Conservation (phyloP, 2,113 vertebrate genomes). For the Pedetes capensis region DNA sequence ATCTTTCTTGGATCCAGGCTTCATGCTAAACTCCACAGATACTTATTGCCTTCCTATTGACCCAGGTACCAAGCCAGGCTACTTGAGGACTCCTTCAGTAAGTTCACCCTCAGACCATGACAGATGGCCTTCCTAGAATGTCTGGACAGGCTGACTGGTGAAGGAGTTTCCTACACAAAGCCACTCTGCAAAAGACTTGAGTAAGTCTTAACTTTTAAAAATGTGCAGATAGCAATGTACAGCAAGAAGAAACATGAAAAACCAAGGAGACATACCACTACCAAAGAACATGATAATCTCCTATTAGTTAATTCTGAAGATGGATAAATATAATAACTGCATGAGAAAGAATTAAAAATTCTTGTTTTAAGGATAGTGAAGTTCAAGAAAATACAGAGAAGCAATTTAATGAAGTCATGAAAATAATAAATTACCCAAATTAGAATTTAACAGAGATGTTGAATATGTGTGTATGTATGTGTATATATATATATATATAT, state of each 20-base stretch:
- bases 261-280: not conserved
- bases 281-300: not conserved
- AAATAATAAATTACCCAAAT: not conserved
- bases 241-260: not conserved
- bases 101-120: not conserved
- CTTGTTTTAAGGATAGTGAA: not conserved
- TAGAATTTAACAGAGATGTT: not conserved
- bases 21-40: not conserved
- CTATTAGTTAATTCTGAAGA: not conserved
- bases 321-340: not conserved
- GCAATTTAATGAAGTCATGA: not conserved
- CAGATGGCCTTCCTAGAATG: not conserved
- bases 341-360: not conserved
- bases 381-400: not conserved
- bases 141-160: not conserved
- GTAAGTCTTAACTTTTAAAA: not conserved
- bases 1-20: not conserved
- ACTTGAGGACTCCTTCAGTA: not conserved
- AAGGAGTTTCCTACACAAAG: not conserved
- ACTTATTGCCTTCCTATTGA: not conserved
- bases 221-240: not conserved
- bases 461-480: no score
- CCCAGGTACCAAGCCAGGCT: not conserved
- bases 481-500: not conserved
- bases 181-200: not conserved